These are phyloP conservation scores for Coleophora flavipennella DNA, from an alignment of 2,888 invertebrate genomes.

Conservation along the genomic window DNA sequence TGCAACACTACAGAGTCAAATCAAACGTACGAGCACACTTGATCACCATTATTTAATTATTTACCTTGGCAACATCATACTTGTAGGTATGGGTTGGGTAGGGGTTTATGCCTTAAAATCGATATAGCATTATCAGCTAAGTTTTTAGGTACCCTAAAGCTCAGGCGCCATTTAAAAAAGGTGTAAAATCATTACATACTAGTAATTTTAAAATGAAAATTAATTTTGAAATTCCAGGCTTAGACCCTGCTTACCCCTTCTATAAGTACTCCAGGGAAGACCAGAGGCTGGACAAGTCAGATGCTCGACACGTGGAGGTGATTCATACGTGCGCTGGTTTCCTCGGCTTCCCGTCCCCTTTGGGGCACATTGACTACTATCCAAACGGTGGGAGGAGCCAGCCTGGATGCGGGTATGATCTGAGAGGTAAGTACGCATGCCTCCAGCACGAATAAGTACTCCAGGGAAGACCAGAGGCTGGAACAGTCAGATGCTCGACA, in stretches of 20 bases:
- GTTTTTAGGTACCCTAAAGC: too few species aligned
- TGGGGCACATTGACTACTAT: conserved; percentile 53
- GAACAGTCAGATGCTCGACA: conserved; percentile 41
- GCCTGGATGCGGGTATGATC: conserved; percentile 34
- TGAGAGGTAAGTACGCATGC: conserved; percentile 6
- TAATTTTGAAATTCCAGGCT: conserved; percentile 20
- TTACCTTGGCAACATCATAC: too few species aligned
- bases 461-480: conserved; percentile 32
- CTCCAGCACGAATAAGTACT: conserved; percentile 12
- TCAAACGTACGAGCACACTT: too few species aligned
- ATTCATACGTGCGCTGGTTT: conserved; percentile 52
- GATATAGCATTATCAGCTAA: too few species aligned
- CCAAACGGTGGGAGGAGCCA: conserved; percentile 47
- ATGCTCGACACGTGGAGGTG: conserved; percentile 48
- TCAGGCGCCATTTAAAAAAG: too few species aligned
- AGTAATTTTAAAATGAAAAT: too few species aligned
- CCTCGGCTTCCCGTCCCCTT: conserved; percentile 38
- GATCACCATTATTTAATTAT: too few species aligned
- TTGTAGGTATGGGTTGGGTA: too few species aligned
- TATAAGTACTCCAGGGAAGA: conserved; percentile 32
- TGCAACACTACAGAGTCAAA: too few species aligned
- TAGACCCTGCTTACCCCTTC: conserved; percentile 50
- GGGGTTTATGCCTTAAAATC: too few species aligned
- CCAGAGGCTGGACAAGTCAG: conserved; percentile 36
- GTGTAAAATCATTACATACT: too few species aligned